A percentile compares a stretch with the other conserved stretches of the same genome.
These are phyloP conservation scores for Nasonia oneida DNA, from an alignment of 2,888 invertebrate species.

Conservation along the genomic window DNA sequence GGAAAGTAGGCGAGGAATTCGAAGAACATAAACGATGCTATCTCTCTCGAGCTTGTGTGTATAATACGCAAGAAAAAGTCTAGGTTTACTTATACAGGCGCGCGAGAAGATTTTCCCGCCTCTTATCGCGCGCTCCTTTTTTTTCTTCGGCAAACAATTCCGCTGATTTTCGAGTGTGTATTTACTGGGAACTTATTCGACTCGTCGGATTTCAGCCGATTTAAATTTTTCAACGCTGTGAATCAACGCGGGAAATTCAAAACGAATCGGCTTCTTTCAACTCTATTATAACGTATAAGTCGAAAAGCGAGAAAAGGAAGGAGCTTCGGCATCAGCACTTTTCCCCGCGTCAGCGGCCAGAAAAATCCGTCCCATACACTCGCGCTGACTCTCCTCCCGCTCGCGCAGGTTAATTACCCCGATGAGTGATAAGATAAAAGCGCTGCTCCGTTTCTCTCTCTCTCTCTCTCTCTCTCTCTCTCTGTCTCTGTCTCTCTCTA, in stretches of 20 bases:
- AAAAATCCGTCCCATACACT: slow-evolving; percentile 17
- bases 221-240: neutral
- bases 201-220: neutral
- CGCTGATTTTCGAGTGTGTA: slow-evolving; percentile 12
- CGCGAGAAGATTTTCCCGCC: slow-evolving; percentile 21
- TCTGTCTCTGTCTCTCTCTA: neutral
- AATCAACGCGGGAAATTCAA: too few species aligned
- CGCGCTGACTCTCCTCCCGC: neutral
- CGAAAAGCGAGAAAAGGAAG: too few species aligned
- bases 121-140: slow-evolving; percentile 10
- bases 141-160: slow-evolving; percentile 34
- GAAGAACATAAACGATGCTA: slow-evolving; percentile 45
- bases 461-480: neutral
- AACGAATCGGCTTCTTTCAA: neutral
- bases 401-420: slow-evolving; percentile 55
- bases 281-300: too few species aligned
- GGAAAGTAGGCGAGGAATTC: slow-evolving; percentile 52
- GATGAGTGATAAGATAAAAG: slow-evolving; percentile 63
- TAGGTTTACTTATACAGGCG: slow-evolving; percentile 26
- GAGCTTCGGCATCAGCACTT: slow-evolving; percentile 36
- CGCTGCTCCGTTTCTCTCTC: slow-evolving; percentile 16
- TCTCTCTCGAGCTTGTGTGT: neutral
- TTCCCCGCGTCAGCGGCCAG: slow-evolving; percentile 28
- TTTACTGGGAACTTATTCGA: slow-evolving; percentile 33
- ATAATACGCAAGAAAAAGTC: neutral